Evolutionary conservation across 2,113 vertebrate genomes (phyloP), one percentile per base, ranked within the genome.

Genomic region (Chlorodrepanis virens): DNA sequence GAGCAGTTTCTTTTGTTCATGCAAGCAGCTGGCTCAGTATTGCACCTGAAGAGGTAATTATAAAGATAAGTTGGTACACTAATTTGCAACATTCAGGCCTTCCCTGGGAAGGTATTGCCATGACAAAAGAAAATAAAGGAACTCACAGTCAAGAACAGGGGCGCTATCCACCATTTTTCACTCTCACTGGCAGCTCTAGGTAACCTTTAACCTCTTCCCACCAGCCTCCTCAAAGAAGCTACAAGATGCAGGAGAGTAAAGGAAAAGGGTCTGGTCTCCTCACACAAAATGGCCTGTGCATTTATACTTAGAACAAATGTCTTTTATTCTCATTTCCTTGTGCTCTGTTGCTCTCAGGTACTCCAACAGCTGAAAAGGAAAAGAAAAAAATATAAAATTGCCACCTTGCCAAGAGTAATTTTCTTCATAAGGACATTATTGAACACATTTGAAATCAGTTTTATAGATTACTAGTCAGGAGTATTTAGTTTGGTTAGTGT

Each of bases 121-220:
- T 96, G 83, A 97, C 96, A 96, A 97, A 97, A 80, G 93, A 87
- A 89, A 96, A 96, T 91, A 97, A 97, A 93, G 89, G 90, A 77
- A 74, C 76, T 93, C 11, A 16, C 52, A 96, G 93, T 89, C 93
- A 94, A 96, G 95, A 97, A 87, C 95, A 95, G 95, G 89, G 95
- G 92, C 83, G 49, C 92, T 95, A 60, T 88, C 96, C 93, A 96
- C 95, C 87, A 97, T 97, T 97, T 97, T 97, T 97, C 97, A 96
- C 97, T 94, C 93, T 94, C 83, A 78, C 76, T 97, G 96, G 95
- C 96, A 97, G 97, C 96, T 95, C 93, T 76, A 69, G 79, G 81
- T 90, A 96, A 97, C 97, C 97, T 97, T 97, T 97, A 97, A 97
- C 97, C 97, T 97, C 96, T 97, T 97, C 97, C 97, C 97, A 97